Base-by-base conservation (phyloP, 2,888 invertebrate species). In the Bombylius discolor region DNA sequence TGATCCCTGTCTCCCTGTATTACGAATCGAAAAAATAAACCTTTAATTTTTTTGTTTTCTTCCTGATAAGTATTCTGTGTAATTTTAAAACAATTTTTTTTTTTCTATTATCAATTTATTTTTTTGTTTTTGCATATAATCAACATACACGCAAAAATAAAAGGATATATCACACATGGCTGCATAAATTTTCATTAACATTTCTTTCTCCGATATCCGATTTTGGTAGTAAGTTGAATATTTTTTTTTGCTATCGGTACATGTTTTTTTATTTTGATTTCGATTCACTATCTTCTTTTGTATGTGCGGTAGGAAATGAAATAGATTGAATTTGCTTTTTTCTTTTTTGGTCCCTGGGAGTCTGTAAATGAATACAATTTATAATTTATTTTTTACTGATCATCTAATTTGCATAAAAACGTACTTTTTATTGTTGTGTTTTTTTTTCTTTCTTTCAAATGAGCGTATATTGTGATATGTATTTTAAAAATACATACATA, bases 161-260 rank as follows among this genome's bases (percentile, higher is more conserved):
- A 11, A 42, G 39, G 36, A 42, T 23, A 50, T 42, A 48, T 31
- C 51, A 50, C 55, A 56, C 56, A 56, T 56, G 56, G 56, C 56
- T 56, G 56, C 47, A 56, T 56, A 56, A 56, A 56, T 56, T 52
- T 56, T 56, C 49, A 52, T 56, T 55, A 55, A 11, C 4, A 42
- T 42, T 42, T 11, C 39, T 42, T 11, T 1, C 23, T 23, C 3
- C 23, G 23, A 23, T 23, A 23, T 23, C 23, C 23, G 23, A 23
- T 23, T 23, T 23, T 23, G 23, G 23, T 23, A 23, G 23, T 23
- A 23, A 23, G 23, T 23, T 23, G 23, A 23, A 23, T 23, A 2
- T 23, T 23, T 23, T 23, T 23, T 23, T 23, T 23, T n/a, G n/a
- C n/a, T n/a, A n/a, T n/a, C n/a, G n/a, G n/a, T n/a, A n/a, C n/a